phyloP scores from a whole-genome alignment of 2,888 invertebrate genomes.

The Bhutanitis thaidina region DNA sequence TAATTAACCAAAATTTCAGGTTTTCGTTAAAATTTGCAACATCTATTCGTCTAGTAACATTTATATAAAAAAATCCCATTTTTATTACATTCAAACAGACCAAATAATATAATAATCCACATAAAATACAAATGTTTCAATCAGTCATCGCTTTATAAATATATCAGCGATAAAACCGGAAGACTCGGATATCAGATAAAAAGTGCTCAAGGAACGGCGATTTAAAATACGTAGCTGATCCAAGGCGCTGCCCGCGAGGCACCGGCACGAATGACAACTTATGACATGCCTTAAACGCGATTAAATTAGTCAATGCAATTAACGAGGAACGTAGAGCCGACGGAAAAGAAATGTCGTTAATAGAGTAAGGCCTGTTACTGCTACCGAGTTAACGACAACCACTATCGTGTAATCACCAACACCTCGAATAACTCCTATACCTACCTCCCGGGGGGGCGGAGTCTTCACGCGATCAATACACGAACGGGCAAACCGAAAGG shows the following conservation, averaged over 20 bases:
- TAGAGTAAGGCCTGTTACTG: constrained; percentile 62
- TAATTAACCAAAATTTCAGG: too few species aligned
- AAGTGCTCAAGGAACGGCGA: constrained; percentile 5
- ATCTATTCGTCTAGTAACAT: too few species aligned
- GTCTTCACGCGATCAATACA: constrained; percentile 12
- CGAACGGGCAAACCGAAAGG: constrained; percentile 23
- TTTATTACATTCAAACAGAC: too few species aligned
- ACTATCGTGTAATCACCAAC: constrained; percentile 67
- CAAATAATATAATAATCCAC: too few species aligned
- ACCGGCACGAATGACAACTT: constrained; percentile 15
- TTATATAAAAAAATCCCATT: too few species aligned
- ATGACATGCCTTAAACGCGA: constrained; percentile 27
- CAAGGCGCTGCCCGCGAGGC: neutral
- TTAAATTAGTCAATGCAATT: constrained; percentile 33
- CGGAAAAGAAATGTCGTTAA: constrained; percentile 61
- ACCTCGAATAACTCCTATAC: constrained; percentile 30
- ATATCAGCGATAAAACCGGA: constrained; percentile 3
- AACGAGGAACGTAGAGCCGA: constrained; percentile 50
- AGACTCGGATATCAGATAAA: neutral
- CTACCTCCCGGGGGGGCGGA: constrained; percentile 15
- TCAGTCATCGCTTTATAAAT: constrained; percentile 9
- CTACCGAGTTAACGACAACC: constrained; percentile 72
- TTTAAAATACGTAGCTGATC: neutral
- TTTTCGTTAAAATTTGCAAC: too few species aligned
- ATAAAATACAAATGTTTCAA: constrained; percentile 16